Percentiles rank a stretch among this genome's conserved stretches.
Conservation (phyloP, 2,888 invertebrate genomes). For the Drosophila picticornis region DNA sequence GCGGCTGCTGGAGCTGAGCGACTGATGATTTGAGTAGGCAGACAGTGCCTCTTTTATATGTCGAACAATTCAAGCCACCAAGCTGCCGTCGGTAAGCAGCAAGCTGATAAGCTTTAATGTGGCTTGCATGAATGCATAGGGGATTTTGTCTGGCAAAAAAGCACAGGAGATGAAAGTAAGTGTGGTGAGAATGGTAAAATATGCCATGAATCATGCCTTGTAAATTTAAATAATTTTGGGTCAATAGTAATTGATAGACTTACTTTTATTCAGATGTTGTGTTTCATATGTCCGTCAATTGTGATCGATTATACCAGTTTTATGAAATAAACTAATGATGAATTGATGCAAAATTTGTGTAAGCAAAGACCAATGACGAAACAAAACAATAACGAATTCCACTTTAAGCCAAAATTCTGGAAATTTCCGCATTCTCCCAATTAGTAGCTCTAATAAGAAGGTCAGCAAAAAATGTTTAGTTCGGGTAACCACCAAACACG, state of each 20-base stretch:
- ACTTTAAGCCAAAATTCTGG: not conserved
- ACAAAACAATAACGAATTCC: not conserved
- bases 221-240: not conserved
- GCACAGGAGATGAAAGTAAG: constrained; percentile 7
- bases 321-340: not conserved
- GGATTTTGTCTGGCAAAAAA: constrained; percentile 37
- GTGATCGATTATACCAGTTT: not conserved
- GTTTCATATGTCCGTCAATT: not conserved
- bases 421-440: constrained; percentile 3
- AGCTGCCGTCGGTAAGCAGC: not conserved
- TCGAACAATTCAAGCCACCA: not conserved
- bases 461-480: constrained; percentile 3
- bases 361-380: not conserved
- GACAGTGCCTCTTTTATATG: constrained; percentile 17
- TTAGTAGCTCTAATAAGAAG: not conserved
- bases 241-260: not conserved
- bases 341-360: not conserved
- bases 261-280: not conserved
- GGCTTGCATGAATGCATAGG: too few relatives aligned
- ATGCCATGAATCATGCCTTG: constrained; percentile 1
- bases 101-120: constrained; percentile 9
- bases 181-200: not conserved
- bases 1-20: constrained; percentile 8
- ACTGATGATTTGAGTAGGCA: constrained; percentile 32
- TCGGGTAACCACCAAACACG: constrained; percentile 35